These are phyloP conservation scores for Trematomus bernacchii DNA, from an alignment of 2,797 vertebrate species.

Conservation along the genomic window DNA sequence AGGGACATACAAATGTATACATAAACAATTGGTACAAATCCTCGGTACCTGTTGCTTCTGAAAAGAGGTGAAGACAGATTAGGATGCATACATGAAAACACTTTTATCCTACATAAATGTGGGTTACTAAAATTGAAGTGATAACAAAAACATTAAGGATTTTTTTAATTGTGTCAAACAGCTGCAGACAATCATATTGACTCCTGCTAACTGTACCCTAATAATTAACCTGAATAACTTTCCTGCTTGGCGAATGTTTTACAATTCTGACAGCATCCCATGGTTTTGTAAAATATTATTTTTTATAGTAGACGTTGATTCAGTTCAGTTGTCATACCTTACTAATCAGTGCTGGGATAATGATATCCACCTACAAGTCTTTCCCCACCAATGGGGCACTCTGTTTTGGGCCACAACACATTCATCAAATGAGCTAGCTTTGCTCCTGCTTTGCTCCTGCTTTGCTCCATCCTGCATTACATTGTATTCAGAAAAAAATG, in stretches of 20 bases:
- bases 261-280: neutral
- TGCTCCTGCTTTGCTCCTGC: conserved; percentile 31
- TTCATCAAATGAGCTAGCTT: conserved; percentile 42
- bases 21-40: neutral
- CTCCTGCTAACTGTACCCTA: neutral
- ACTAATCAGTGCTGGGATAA: conserved; percentile 10
- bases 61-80: neutral
- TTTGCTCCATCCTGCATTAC: conserved; percentile 30
- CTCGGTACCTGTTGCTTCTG: neutral
- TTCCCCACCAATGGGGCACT: conserved; percentile 27
- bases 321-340: neutral
- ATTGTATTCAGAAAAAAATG: conserved; percentile 8
- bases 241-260: neutral
- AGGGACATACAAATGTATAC: no score
- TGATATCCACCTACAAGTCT: conserved; percentile 21
- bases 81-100: neutral
- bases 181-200: neutral
- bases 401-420: conserved; percentile 51
- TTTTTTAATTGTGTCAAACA: neutral
- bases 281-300: neutral
- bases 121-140: neutral
- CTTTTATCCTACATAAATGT: neutral
- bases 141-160: neutral
- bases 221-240: conserved; percentile 6
- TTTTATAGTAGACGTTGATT: neutral